Percentiles rank a stretch among this genome's conserved stretches.
Conservation (phyloP, 2,797 vertebrate genomes). For the Euphonia xanthogaster region DNA sequence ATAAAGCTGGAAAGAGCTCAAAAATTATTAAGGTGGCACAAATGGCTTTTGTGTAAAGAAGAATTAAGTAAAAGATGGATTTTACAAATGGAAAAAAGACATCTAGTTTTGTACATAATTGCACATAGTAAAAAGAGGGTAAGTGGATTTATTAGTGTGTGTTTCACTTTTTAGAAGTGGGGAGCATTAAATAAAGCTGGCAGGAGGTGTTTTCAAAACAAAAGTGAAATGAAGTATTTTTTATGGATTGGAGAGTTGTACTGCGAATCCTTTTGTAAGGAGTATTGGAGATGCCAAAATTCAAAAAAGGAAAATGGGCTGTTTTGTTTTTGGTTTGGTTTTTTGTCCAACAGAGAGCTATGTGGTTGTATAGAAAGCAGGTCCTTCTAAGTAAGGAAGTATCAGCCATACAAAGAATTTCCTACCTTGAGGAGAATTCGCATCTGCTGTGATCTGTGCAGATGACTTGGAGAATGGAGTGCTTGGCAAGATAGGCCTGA, state of each 20-base stretch:
- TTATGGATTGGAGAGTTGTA: background rate
- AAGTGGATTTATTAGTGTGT: background rate
- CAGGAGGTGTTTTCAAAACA: background rate
- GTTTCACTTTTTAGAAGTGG: background rate
- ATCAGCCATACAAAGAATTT: background rate
- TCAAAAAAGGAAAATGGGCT: background rate
- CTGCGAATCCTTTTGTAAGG: rapidly evolving
- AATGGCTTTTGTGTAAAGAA: background rate
- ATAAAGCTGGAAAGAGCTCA: background rate
- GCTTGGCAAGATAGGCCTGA: background rate
- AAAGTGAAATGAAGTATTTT: background rate
- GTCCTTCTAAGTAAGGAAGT: background rate
- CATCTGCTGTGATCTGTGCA: background rate
- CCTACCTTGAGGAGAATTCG: background rate
- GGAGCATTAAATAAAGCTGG: background rate
- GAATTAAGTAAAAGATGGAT: background rate
- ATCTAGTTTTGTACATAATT: background rate
- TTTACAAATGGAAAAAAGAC: background rate
- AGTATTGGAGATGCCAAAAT: background rate
- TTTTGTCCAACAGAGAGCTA: background rate
- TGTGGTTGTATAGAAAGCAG: background rate
- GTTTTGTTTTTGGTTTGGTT: background rate
- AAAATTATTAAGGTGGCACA: background rate
- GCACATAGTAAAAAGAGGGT: background rate
- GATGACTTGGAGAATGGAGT: background rate